phyloP scores from a whole-genome alignment of 1,140 invertebrate genomes.

The Hylaeus anthracinus region DNA sequence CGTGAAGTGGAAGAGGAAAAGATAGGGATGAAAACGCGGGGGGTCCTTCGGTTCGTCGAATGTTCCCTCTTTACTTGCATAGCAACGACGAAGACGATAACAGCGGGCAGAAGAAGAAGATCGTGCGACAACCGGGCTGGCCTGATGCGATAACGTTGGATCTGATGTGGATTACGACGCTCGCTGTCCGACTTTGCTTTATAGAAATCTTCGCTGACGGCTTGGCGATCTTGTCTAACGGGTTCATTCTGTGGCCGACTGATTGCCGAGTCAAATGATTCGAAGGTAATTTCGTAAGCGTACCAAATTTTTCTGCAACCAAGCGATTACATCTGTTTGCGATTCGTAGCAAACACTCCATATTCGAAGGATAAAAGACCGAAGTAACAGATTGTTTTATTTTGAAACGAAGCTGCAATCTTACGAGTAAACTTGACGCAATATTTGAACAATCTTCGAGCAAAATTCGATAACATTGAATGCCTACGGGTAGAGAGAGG shows the following conservation, averaged over 20 bases:
- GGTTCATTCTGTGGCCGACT: conserved; percentile 30
- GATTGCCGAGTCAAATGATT: background rate
- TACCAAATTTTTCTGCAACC: background rate
- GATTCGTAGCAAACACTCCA: too few species aligned
- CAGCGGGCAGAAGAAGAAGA: conserved; percentile 2
- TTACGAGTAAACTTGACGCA: background rate
- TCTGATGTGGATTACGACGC: conserved; percentile 61
- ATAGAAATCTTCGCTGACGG: conserved; percentile 60
- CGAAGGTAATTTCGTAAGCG: background rate
- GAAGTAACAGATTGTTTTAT: background rate
- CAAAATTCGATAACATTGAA: background rate
- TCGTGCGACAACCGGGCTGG: conserved; percentile 36
- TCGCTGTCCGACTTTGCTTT: conserved; percentile 58
- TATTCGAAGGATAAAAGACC: background rate
- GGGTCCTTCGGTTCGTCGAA: conserved; percentile 15
- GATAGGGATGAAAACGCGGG: background rate
- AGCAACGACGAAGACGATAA: conserved; percentile 32
- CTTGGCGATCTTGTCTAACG: conserved; percentile 58
- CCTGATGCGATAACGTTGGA: conserved; percentile 62
- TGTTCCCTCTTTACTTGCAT: conserved; percentile 34
- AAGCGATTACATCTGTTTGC: background rate
- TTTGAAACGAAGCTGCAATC: background rate
- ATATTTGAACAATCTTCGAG: background rate
- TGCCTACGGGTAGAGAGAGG: background rate
- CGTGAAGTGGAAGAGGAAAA: conserved; percentile 1